Base-by-base conservation (phyloP, 2,797 vertebrate genomes). In the Sebastes nivosus region DNA sequence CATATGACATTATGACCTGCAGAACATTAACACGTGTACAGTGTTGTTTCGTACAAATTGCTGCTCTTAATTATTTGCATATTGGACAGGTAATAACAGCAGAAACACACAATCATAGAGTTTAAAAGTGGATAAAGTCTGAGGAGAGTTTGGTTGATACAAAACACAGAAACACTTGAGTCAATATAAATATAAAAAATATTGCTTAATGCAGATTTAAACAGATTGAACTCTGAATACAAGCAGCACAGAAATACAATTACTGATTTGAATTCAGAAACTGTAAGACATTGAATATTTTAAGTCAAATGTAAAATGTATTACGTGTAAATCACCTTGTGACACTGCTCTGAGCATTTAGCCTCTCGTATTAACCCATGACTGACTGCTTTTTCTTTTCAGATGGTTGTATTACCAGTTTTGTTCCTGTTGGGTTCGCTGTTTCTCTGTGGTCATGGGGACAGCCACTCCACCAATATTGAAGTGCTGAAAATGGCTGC, bases 381-480 rank as follows among this genome's bases (percentile, higher is more conserved):
- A 71, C 8, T 72, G 4, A 25, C 14, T 5, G 1, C 2, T 18
- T 16, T 58, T 50, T 57, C 4, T 24, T 73, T 67, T 5, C 80
- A 94, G 92, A 90, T 89, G 83, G 34, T 46, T 87, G 91, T 60
- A 72, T 55, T 92, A 75, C 74, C 89, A 2, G 46, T 67, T 72
- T 29, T 93, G 34, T 83, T 89, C 89, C 89, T 96, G 80, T 46
- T 88, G 91, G 93, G 87, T 82, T 57, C 84, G 46, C 90, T 95
- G 81, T 90, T 80, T 86, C 69, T 91, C 90, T 89, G 81, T 77
- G 57, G 66, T 18, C 60, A 1, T 27, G 92, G 79, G 22, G 82
- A 75, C 32, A 55, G 68, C 22, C 55, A 78, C 4, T 20, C 73
- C 34, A 4, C 8, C 5, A 5, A 5, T 1, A 10, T 68, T 2